Evolutionary conservation across 2,797 vertebrate genomes (phyloP).

Genomic region (Yasuhikotakia modesta): DNA sequence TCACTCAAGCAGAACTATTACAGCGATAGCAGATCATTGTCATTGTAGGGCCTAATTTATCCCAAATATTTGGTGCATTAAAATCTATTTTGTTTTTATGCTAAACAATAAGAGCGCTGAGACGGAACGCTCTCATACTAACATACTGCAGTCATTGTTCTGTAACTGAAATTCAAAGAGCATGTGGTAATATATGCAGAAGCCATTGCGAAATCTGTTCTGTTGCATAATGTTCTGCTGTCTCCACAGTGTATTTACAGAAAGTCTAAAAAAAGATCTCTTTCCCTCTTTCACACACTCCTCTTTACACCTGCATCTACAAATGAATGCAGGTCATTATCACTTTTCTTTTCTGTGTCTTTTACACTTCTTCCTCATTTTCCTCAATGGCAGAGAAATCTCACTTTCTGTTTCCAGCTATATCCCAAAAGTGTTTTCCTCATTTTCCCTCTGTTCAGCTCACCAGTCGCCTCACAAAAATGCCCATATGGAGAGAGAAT

Average conservation of each 20-base stretch:
- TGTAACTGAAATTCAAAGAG: slow-evolving; percentile 11
- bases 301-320: slow-evolving; percentile 22
- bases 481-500: not conserved
- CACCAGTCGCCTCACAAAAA: not conserved
- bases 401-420: slow-evolving; percentile 12
- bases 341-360: slow-evolving; percentile 30
- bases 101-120: not conserved
- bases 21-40: slow-evolving; percentile 16
- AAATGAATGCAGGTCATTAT: slow-evolving; percentile 42
- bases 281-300: slow-evolving; percentile 1
- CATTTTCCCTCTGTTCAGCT: slow-evolving; percentile 1
- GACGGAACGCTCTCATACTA: not conserved
- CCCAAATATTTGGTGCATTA: not conserved
- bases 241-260: slow-evolving; percentile 30
- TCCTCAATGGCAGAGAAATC: not conserved
- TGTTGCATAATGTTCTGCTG: slow-evolving; percentile 42
- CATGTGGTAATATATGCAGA: slow-evolving; percentile 31
- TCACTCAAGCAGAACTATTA: not conserved
- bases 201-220: slow-evolving; percentile 26
- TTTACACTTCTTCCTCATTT: not conserved
- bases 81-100: not conserved
- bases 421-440: slow-evolving; percentile 5
- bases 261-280: slow-evolving; percentile 38
- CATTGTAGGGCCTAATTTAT: not conserved
- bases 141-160: slow-evolving; percentile 11